Evolutionary conservation across 2,113 vertebrate genomes (phyloP), one percentile per base, ranked within the genome.

Genomic region (Trinectes maculatus): DNA sequence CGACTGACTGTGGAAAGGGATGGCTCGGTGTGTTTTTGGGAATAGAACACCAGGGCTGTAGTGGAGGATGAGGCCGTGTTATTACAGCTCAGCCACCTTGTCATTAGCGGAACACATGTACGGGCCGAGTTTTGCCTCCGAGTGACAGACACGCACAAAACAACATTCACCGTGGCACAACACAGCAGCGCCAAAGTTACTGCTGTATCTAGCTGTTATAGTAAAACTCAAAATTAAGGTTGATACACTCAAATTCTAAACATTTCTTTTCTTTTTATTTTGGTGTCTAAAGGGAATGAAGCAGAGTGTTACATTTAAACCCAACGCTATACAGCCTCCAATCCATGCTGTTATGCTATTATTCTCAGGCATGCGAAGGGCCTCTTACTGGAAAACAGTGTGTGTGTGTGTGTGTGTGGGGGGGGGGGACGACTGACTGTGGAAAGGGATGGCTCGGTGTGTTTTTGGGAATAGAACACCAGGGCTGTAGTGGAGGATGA

Each of bases 361-460:
- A 52, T 46, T 46, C 58, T 54, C 21, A 3, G 3, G 55, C 31
- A 21, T 61, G 57, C 44, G 69, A 34, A 37, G 47, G 56, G 64
- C 54, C 69, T 76, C 60, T 63, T 19, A 40, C 19, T 53, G 49
- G 40, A 52, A 64, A 54, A 81, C 49, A 70, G 61, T 64, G 71
- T 61, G 74, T 63, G 36, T 46, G 48, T 67, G 37, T 52, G 51
- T 49, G 25, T 47, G 22, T 8, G 62, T 54, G 57, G 10, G 29
- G 47, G 39, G 64, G 25, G n/a, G n/a, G n/a, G n/a, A 36, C 18
- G n/a, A 13, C 44, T 19, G 18, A 25, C 44, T 5, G 49, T 69
- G 68, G n/a, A 52, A 80, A 74, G 53, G 49, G 39, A 56, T 28
- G 61, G 37, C 55, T 28, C 19, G 22, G 65, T 4, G 18, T 44